These are phyloP conservation scores for Torymus auratus DNA, from an alignment of 2,888 invertebrate genomes.

Conservation along the genomic window DNA sequence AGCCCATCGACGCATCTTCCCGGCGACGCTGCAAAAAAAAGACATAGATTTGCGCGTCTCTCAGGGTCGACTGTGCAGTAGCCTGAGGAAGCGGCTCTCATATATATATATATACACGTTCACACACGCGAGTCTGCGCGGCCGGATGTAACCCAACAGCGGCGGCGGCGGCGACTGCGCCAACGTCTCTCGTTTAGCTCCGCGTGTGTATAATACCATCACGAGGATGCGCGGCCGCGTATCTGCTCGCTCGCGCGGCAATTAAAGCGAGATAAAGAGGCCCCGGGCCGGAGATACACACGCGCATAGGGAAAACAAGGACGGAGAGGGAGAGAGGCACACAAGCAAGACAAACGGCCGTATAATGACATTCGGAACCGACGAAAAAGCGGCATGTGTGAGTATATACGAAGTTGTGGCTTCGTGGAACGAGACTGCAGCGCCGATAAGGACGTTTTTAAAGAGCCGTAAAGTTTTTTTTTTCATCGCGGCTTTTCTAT, in stretches of 20 bases:
- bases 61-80: conserved; percentile 21
- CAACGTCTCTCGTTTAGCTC: conserved; percentile 3
- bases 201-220: neutral
- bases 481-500: neutral
- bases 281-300: neutral
- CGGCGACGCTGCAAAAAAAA: too few species aligned
- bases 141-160: conserved; percentile 38
- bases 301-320: conserved; percentile 42
- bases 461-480: conserved; percentile 27
- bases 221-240: conserved; percentile 29
- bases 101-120: neutral
- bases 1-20: too few species aligned
- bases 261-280: conserved; percentile 60
- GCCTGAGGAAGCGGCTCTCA: conserved; percentile 15
- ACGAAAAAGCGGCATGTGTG: neutral
- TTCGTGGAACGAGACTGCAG: conserved; percentile 22
- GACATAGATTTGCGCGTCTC: neutral
- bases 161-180: conserved; percentile 20
- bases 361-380: neutral
- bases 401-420: neutral
- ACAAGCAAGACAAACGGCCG: conserved; percentile 53
- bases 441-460: conserved; percentile 40
- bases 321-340: conserved; percentile 13
- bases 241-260: conserved; percentile 47
- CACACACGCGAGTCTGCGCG: neutral